These are phyloP conservation scores for Polyommatus iphigenia DNA, from an alignment of 2,888 invertebrate genomes.

Conservation along the genomic window DNA sequence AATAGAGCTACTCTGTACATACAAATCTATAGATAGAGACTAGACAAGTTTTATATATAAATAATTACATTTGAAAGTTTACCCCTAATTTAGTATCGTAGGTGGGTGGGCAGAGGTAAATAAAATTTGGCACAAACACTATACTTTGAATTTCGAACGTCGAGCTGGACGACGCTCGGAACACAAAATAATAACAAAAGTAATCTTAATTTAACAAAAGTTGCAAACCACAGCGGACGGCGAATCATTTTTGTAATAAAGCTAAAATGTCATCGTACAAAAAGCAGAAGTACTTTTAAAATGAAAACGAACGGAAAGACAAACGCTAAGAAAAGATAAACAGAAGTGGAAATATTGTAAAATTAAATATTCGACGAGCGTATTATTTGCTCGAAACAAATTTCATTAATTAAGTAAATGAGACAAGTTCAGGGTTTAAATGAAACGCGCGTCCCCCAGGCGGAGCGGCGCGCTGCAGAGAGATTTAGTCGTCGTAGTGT, in stretches of 20 bases:
- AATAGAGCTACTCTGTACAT: constrained; percentile 48
- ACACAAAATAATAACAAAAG: constrained; percentile 27
- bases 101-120: constrained; percentile 33
- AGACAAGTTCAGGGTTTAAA: constrained; percentile 31
- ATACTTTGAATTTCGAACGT: constrained; percentile 43
- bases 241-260: constrained; percentile 16
- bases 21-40: constrained; percentile 36
- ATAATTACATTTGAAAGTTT: constrained; percentile 37
- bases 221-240: constrained; percentile 25
- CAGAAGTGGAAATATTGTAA: constrained; percentile 8
- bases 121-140: constrained; percentile 45
- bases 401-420: constrained; percentile 19
- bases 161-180: constrained; percentile 60
- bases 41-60: constrained; percentile 41
- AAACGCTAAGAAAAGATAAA: constrained; percentile 3
- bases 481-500: constrained; percentile 67
- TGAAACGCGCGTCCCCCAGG: constrained; percentile 51
- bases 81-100: constrained; percentile 33
- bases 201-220: constrained; percentile 3
- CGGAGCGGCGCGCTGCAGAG: constrained; percentile 43
- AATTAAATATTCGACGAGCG: constrained; percentile 10
- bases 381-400: constrained; percentile 17
- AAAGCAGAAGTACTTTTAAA: not conserved
- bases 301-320: not conserved
- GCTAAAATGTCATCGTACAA: constrained; percentile 7